Conservation (phyloP, 1,140 invertebrate species). For the Aphaenogaster rudis region DNA sequence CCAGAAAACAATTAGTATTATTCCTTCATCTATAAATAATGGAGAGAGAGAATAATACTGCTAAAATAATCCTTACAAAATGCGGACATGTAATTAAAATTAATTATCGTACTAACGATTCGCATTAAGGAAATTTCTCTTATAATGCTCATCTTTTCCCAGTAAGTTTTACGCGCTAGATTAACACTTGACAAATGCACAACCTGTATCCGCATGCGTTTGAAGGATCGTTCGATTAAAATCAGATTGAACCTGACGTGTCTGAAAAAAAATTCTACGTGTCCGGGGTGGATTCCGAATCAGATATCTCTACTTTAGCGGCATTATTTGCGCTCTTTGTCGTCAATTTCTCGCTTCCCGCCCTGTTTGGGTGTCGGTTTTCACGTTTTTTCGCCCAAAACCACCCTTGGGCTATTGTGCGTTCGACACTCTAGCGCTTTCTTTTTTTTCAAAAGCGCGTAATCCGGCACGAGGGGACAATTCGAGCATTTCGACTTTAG, state of each 20-base stretch:
- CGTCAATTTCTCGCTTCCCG: constrained; percentile 84
- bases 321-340: constrained; percentile 85
- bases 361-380: constrained; percentile 87
- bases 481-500: constrained; percentile 83
- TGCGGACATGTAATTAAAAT: neutral
- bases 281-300: constrained; percentile 79
- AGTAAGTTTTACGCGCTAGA: neutral
- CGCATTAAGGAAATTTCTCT: neutral
- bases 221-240: constrained; percentile 75
- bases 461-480: constrained; percentile 85
- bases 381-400: constrained; percentile 87
- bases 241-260: constrained; percentile 77
- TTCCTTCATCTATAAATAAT: neutral
- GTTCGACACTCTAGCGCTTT: constrained; percentile 70
- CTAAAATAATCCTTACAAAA: neutral
- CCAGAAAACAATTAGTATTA: neutral
- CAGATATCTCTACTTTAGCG: constrained; percentile 83
- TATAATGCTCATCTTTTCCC: neutral
- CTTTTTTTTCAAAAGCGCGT: constrained; percentile 83
- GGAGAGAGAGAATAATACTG: neutral
- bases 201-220: constrained; percentile 34
- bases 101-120: neutral
- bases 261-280: constrained; percentile 58
- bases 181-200: constrained; percentile 25
- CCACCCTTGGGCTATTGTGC: constrained; percentile 82